These are phyloP conservation scores for Xiphydria camelus DNA, from an alignment of 2,888 invertebrate species.

Conservation along the genomic window DNA sequence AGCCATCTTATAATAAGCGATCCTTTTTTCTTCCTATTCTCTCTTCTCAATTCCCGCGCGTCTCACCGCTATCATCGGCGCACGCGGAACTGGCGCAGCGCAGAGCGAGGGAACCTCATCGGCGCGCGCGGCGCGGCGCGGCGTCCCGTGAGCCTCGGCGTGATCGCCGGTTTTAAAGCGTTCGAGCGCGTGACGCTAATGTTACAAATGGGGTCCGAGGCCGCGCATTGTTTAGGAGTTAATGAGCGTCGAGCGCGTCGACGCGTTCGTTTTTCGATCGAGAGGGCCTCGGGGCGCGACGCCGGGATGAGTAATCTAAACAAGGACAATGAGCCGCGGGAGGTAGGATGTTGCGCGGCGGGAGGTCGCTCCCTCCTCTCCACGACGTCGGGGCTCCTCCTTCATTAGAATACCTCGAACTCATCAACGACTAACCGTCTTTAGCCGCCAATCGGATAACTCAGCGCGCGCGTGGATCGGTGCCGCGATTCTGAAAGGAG, in stretches of 20 bases:
- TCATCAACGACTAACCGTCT: conserved; percentile 45
- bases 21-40: too few relatives aligned
- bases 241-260: conserved; percentile 17
- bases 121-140: too few relatives aligned
- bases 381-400: conserved; percentile 17
- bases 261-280: conserved; percentile 31
- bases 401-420: conserved; percentile 33
- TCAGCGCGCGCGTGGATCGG: too few relatives aligned
- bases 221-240: conserved; percentile 3
- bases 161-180: too few relatives aligned
- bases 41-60: too few relatives aligned
- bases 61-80: too few relatives aligned
- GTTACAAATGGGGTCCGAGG: conserved; percentile 5
- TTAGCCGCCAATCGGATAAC: conserved; percentile 32
- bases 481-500: too few relatives aligned
- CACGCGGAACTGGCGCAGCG: too few relatives aligned
- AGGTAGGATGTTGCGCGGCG: conserved; percentile 40
- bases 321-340: conserved; percentile 48
- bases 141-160: too few relatives aligned
- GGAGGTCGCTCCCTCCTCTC: conserved; percentile 34
- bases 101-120: too few relatives aligned
- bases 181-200: conserved; percentile 7
- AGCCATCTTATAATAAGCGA: too few relatives aligned
- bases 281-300: conserved; percentile 10
- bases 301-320: conserved; percentile 34